Evolutionary conservation across 2,888 invertebrate genomes (phyloP).

Genomic region (Electrophaes corylata): DNA sequence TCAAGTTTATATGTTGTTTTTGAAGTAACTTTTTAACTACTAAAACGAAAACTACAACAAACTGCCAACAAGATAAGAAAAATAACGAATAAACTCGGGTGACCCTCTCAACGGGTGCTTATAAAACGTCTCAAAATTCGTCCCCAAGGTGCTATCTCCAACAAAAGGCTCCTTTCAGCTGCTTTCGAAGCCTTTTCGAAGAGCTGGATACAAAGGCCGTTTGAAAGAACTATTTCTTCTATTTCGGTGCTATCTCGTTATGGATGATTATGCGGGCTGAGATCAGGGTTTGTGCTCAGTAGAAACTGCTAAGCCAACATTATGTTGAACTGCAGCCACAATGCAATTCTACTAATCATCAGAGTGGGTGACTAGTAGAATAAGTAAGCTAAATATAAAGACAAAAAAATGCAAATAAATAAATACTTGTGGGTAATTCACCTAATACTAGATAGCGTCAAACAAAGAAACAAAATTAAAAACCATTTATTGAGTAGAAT

Average conservation of each 20-base stretch:
- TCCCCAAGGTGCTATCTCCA: constrained; percentile 36
- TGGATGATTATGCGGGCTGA: constrained; percentile 42
- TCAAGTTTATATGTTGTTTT: too few relatives aligned
- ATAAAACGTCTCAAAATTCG: constrained; percentile 46
- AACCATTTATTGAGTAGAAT: too few relatives aligned
- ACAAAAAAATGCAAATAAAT: too few relatives aligned
- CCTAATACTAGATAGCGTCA: too few relatives aligned
- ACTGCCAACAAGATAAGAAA: constrained; percentile 23
- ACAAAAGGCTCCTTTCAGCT: constrained; percentile 49
- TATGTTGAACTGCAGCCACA: not conserved
- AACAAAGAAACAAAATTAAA: too few relatives aligned
- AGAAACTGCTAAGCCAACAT: not conserved
- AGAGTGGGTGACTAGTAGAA: too few relatives aligned
- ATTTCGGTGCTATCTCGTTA: constrained; percentile 40
- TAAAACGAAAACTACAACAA: constrained; percentile 13
- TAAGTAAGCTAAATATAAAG: too few relatives aligned
- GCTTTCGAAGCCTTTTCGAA: too few relatives aligned
- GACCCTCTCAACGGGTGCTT: constrained; percentile 32
- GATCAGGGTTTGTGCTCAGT: not conserved
- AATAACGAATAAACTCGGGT: constrained; percentile 18
- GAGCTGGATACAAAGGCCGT: constrained; percentile 52
- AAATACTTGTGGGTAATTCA: too few relatives aligned
- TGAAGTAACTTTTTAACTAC: not conserved
- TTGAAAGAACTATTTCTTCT: constrained; percentile 36
- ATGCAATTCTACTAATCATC: not conserved